These are phyloP conservation scores for Procavia capensis DNA, from an alignment of 2,113 vertebrate genomes.

Conservation along the genomic window DNA sequence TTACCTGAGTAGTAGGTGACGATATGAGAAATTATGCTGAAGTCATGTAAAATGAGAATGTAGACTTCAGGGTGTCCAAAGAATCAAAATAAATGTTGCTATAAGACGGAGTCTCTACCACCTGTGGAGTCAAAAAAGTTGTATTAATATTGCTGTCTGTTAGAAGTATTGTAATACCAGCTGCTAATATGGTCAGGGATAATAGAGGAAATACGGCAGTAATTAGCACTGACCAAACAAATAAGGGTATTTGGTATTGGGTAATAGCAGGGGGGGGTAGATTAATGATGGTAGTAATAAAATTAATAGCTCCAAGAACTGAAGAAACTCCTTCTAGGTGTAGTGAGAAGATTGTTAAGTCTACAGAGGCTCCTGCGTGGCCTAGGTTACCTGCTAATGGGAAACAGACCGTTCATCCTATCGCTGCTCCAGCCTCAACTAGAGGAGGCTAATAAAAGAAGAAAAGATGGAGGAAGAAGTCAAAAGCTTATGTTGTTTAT, in stretches of 20 bases:
- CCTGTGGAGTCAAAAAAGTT: background rate
- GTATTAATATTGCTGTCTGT: background rate
- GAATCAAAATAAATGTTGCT: too few species aligned
- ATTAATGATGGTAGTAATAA: background rate
- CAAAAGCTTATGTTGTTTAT: background rate
- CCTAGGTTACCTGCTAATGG: background rate
- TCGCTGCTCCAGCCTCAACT: background rate
- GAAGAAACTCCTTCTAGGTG: too few species aligned
- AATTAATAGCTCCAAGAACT: background rate
- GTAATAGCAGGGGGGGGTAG: background rate
- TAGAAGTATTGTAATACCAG: background rate
- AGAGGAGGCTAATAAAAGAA: background rate
- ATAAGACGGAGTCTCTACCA: too few species aligned
- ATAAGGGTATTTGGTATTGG: background rate
- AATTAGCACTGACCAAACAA: background rate
- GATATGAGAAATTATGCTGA: too few species aligned
- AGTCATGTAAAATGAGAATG: too few species aligned
- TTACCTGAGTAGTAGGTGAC: too few species aligned
- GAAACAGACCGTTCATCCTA: background rate
- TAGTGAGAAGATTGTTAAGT: background rate
- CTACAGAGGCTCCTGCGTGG: background rate
- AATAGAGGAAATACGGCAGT: background rate
- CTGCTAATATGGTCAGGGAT: background rate
- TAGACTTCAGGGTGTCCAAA: too few species aligned
- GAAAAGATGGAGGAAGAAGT: background rate